Base-by-base conservation (phyloP, 2,113 vertebrate genomes). In the Chionodraco myersi region DNA sequence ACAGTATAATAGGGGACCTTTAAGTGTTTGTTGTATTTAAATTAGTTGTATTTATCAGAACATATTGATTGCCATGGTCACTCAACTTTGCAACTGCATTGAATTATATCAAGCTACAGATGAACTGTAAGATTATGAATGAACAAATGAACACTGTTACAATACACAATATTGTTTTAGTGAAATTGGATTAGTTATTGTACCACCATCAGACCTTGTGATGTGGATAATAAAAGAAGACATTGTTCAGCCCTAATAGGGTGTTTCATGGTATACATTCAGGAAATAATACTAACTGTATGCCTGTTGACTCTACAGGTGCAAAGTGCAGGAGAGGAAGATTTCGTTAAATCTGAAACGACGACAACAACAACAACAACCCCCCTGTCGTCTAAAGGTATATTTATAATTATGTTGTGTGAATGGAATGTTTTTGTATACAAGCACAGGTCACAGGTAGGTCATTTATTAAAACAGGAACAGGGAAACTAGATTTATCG, bases 291-390 rank as follows among this genome's bases (percentile, higher is more conserved):
- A 52, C 10, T 11, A 14, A 16, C 7, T 34, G 30, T 8, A 16
- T 49, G 18, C 1, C 6, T 63, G 1, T 58, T 79, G 14, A 85
- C 41, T 72, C 53, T 9, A 53, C 26, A 95, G 94, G 89, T 95
- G 15, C 84, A 92, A 10, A 94, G 94, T 77, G 92, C 89, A 53
- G 94, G 88, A 52, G 94, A 95, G 58, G 94, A 95, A 13, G 94
- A 95, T 45, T 75, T 61, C 54, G 86, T 73, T 80, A 85, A 84
- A 64, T 75, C 84, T 67, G 89, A 92, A 49, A 41, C 70, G 5
- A 51, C 78, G 45, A 75, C 21, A 21, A 21, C 36, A 69, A 75
- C 36, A 69, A 75, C 36, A 69, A 49, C 73, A 34, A 71, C 77
- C 5, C 77, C 81, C 7, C 71, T 36, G 2, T 72, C 61, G 30